Percentiles rank a stretch among this genome's conserved stretches.
phyloP scores from a whole-genome alignment of 2,797 vertebrate species.

The Silurus aristotelis region DNA sequence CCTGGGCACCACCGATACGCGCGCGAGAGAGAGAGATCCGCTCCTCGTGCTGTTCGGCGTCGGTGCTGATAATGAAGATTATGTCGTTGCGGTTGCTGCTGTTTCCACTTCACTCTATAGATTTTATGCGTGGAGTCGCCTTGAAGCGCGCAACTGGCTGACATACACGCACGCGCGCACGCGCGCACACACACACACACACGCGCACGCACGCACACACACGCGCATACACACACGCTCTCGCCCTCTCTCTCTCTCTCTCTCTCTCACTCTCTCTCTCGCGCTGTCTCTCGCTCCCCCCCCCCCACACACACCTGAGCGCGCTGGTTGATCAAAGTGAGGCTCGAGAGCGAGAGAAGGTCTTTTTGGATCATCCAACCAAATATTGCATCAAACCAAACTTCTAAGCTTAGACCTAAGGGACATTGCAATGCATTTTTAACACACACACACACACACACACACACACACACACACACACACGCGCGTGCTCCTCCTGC shows the following conservation, averaged over 20 bases:
- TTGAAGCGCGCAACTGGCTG: not conserved
- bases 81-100: not conserved
- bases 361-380: not conserved
- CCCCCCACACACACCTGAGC: slow-evolving; percentile 9
- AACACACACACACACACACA: not conserved
- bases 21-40: no score
- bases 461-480: not conserved
- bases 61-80: not conserved
- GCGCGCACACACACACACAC: slow-evolving; percentile 3
- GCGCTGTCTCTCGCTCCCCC: not conserved
- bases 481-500: not conserved
- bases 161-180: not conserved
- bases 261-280: not conserved
- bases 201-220: not conserved
- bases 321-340: slow-evolving; percentile 37
- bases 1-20: no score
- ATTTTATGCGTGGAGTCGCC: not conserved
- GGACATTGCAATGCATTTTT: not conserved
- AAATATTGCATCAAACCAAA: not conserved
- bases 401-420: no score
- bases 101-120: slow-evolving; percentile 3
- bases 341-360: slow-evolving; percentile 18
- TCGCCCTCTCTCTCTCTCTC: not conserved
- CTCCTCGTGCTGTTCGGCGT: no score
- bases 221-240: not conserved